Evolutionary conservation across 2,797 vertebrate species (phyloP).

Genomic region (Liasis olivaceus): DNA sequence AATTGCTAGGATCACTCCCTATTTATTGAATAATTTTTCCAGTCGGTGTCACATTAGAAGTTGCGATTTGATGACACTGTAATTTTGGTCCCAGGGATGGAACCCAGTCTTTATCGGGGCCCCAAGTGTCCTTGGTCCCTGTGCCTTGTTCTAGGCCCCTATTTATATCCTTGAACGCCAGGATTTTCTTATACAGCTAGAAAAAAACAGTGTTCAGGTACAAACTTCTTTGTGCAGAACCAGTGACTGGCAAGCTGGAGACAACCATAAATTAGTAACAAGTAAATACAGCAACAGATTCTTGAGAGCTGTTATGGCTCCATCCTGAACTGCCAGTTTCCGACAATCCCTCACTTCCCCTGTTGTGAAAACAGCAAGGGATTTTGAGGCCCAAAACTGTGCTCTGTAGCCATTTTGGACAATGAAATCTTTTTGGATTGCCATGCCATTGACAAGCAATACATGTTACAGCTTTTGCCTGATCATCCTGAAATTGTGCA

Average conservation of each 20-base stretch:
- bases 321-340: not conserved
- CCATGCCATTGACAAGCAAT: not conserved
- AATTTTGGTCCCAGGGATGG: not conserved
- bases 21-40: not conserved
- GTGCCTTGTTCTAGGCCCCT: not conserved
- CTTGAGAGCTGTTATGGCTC: not conserved
- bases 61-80: not conserved
- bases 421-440: not conserved
- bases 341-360: not conserved
- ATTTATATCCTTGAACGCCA: not conserved
- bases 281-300: not conserved
- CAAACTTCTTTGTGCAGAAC: not conserved
- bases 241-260: not conserved
- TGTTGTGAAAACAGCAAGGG: not conserved
- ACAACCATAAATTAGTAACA: not conserved
- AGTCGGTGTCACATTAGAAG: not conserved
- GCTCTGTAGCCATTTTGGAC: not conserved
- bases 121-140: not conserved
- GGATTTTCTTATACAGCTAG: not conserved
- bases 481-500: not conserved
- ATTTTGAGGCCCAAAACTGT: not conserved
- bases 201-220: not conserved
- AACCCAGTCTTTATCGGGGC: not conserved
- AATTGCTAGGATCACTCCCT: not conserved
- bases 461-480: not conserved